phyloP scores from a whole-genome alignment of 2,888 invertebrate genomes.

The Drosophila falleni region DNA sequence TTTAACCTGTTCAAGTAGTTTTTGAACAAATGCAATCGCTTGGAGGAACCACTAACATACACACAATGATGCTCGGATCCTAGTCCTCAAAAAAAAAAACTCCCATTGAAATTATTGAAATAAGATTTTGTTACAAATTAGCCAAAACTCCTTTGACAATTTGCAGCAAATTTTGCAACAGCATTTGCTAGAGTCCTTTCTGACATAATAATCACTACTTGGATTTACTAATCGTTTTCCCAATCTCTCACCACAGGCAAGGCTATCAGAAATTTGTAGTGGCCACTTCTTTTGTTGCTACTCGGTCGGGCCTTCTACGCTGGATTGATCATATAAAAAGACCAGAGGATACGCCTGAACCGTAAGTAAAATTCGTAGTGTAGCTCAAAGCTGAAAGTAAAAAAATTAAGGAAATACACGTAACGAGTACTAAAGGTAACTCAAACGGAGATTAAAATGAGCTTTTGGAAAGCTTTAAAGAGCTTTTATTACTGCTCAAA shows the following conservation, averaged over 20 bases:
- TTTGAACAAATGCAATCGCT: constrained; percentile 41
- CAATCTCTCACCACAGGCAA: constrained; percentile 88
- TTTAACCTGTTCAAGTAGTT: constrained; percentile 57
- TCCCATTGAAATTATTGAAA: background rate
- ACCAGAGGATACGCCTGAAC: constrained; percentile 88
- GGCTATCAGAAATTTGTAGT: constrained; percentile 95
- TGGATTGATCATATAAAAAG: constrained; percentile 92
- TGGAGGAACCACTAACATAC: constrained; percentile 26
- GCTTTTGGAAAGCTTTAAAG: background rate
- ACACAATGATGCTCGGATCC: constrained; percentile 48
- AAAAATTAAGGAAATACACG: no score
- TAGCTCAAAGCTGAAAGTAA: background rate
- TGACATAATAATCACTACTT: background rate
- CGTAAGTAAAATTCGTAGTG: constrained; percentile 86
- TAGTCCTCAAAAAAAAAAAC: constrained; percentile 19
- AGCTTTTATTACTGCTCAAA: background rate
- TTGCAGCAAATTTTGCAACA: constrained; percentile 12
- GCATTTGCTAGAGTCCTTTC: constrained; percentile 7
- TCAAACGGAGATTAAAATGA: background rate
- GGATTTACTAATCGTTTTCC: constrained; percentile 21
- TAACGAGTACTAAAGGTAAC: no score
- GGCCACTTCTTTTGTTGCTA: constrained; percentile 94
- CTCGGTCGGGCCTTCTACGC: constrained; percentile 94
- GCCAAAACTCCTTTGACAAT: background rate
- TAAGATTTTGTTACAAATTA: background rate